phyloP scores from a whole-genome alignment of 2,113 vertebrate genomes.

The Channa maculata region DNA sequence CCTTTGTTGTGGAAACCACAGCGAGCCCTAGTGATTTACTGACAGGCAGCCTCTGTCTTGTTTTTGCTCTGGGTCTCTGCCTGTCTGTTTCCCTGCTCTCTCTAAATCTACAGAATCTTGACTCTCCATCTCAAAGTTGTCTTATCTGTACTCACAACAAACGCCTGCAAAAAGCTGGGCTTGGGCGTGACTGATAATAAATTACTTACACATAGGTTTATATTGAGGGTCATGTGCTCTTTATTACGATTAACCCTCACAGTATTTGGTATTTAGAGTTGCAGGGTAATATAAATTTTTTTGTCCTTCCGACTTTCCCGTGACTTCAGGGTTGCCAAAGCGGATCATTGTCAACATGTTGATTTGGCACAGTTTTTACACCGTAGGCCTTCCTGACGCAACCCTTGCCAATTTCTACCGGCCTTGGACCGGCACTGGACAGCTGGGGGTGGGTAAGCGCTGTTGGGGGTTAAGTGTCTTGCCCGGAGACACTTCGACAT shows the following conservation, averaged over 20 bases:
- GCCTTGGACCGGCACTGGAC: too few species aligned
- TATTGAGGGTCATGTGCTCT: neutral
- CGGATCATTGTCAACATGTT: too few species aligned
- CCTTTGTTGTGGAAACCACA: constrained; percentile 51
- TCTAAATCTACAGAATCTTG: constrained; percentile 46
- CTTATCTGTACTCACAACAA: constrained; percentile 60
- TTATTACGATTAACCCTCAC: neutral
- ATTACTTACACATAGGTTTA: constrained; percentile 16
- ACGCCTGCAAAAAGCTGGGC: constrained; percentile 17
- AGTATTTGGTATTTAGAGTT: neutral
- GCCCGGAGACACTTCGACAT: too few species aligned
- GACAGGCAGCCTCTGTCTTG: constrained; percentile 11
- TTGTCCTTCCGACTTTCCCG: too few species aligned
- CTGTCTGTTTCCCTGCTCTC: constrained; percentile 35
- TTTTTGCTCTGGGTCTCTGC: constrained; percentile 23
- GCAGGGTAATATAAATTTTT: too few species aligned
- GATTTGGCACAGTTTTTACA: too few species aligned
- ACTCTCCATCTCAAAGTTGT: constrained; percentile 34
- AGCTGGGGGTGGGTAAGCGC: too few species aligned
- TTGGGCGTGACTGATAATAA: constrained; percentile 30
- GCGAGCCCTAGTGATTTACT: constrained; percentile 37
- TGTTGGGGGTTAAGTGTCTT: too few species aligned
- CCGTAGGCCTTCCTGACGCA: too few species aligned
- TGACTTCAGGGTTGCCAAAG: too few species aligned
- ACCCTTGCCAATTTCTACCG: too few species aligned